A percentile compares a stretch with the other conserved stretches of the same genome.
Evolutionary conservation across 2,113 vertebrate species (phyloP).

Genomic region (Carollia perspicillata): DNA sequence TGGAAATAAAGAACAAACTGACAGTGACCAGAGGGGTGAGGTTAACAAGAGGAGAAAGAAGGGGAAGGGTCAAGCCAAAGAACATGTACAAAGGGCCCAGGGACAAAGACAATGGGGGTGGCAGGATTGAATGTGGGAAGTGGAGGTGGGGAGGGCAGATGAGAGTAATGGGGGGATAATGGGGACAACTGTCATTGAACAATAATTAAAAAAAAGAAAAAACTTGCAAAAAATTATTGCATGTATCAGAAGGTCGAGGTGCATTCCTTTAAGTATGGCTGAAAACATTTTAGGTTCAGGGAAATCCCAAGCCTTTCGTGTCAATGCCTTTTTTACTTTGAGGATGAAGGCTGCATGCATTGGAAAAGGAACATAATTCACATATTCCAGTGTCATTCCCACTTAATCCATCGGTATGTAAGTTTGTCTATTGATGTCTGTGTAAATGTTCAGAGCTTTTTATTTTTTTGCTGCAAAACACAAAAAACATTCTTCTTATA

Average conservation of each 20-base stretch:
- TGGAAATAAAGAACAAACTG: no score
- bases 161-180: no score
- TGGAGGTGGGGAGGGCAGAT: no score
- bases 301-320: constrained; percentile 26
- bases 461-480: background rate
- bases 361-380: background rate
- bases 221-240: background rate
- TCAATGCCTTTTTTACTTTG: background rate
- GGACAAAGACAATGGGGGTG: no score
- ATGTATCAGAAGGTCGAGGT: background rate
- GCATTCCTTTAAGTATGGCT: background rate
- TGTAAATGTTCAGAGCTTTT: background rate
- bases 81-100: no score
- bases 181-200: no score
- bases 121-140: no score
- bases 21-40: no score
- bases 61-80: no score
- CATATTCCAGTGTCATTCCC: background rate
- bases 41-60: no score
- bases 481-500: background rate
- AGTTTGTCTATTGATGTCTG: background rate
- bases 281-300: constrained; percentile 32
- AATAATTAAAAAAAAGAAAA: no score
- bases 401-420: background rate
- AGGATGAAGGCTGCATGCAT: background rate